phyloP scores from a whole-genome alignment of 2,888 invertebrate species.

The Anarsia innoxiella region DNA sequence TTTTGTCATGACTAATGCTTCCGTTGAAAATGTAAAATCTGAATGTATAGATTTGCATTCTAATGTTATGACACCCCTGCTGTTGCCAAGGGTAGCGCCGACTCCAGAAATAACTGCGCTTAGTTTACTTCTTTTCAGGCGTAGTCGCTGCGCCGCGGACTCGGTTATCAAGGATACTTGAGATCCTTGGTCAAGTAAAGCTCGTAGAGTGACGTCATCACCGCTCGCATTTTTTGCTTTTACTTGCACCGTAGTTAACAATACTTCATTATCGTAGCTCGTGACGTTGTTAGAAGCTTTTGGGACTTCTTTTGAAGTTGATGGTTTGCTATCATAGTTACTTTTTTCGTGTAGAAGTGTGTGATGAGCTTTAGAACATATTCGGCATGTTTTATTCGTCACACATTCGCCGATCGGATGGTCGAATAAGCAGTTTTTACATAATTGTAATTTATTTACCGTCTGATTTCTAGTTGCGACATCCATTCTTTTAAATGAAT shows the following conservation, averaged over 20 bases:
- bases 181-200: slow-evolving; percentile 5
- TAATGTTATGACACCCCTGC: neutral
- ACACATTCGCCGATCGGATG: slow-evolving; percentile 10
- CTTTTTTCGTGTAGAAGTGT: slow-evolving; percentile 11
- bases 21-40: neutral
- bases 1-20: slow-evolving; percentile 1
- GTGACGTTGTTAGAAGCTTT: neutral
- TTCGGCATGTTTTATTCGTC: slow-evolving; percentile 11
- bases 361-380: slow-evolving; percentile 10
- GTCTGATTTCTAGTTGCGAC: neutral
- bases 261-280: neutral
- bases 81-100: neutral
- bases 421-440: slow-evolving; percentile 13
- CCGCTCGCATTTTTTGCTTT: neutral
- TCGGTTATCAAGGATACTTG: slow-evolving; percentile 2
- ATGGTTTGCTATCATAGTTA: too few species aligned
- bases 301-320: neutral
- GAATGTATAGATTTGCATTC: slow-evolving; percentile 1
- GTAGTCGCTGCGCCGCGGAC: neutral
- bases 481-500: slow-evolving; percentile 8
- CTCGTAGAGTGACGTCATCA: neutral
- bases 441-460: slow-evolving; percentile 4
- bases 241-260: slow-evolving; percentile 2
- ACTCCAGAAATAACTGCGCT: slow-evolving; percentile 1
- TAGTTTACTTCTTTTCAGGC: neutral